Evolutionary conservation across 2,888 invertebrate genomes (phyloP).

Genomic region (Eristalis intricaria): DNA sequence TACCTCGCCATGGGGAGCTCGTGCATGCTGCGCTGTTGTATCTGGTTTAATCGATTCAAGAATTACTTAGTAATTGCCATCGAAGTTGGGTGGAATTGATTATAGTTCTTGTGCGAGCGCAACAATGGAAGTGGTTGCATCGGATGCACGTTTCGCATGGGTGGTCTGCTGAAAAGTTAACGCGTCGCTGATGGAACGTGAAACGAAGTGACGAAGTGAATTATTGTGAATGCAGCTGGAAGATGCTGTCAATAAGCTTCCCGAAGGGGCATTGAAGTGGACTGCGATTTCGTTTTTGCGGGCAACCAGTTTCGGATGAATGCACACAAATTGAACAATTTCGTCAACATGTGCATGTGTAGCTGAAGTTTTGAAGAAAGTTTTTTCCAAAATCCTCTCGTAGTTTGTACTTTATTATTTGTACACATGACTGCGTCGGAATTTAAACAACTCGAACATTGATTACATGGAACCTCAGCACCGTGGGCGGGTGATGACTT

Average conservation of each 20-base stretch:
- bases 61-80: constrained; percentile 57
- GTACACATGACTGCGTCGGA: no score
- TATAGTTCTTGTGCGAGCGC: constrained; percentile 44
- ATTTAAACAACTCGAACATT: no score
- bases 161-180: not conserved
- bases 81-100: constrained; percentile 46
- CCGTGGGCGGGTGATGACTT: no score
- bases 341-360: no score
- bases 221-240: not conserved
- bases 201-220: not conserved
- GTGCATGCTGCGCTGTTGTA: constrained; percentile 6
- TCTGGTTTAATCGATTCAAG: constrained; percentile 56
- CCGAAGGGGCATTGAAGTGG: not conserved
- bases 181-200: not conserved
- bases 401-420: no score
- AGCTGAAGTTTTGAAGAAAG: no score
- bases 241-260: not conserved
- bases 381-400: no score
- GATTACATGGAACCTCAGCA: no score
- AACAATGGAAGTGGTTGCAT: constrained; percentile 23
- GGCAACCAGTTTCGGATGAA: not conserved
- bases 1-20: not conserved
- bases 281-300: not conserved
- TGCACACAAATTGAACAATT: not conserved
- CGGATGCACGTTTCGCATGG: constrained; percentile 4